Evolutionary conservation across 2,797 vertebrate species (phyloP), one percentile per base, ranked within the genome.

Genomic region (Tenualosa thibaudeaui): DNA sequence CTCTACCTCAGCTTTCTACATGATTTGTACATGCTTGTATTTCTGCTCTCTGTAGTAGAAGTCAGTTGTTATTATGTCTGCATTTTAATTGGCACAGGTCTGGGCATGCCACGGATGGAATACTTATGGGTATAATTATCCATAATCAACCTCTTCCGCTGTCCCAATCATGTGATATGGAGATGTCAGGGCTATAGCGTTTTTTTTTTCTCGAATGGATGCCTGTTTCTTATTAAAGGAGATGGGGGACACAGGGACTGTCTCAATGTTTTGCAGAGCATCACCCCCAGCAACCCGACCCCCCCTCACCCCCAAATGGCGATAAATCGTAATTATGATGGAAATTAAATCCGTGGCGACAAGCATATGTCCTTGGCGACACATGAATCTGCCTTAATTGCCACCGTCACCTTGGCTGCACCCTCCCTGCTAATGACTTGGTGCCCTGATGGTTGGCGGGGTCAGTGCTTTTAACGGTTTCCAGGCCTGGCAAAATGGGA

Each of bases 241-340:
- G 50, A 78, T 54, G 51, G 71, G 62, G 26, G 26, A 37, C 65
- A 71, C 12, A 1, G 65, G 26, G 26, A 8, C 58, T 24, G 43
- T 43, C 83, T 78, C 24, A 5, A 71, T 83, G 46, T 49, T 81
- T 54, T 86, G 82, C 85, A 83, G 31, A 81, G 82, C 85, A 85
- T 56, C 84, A 37, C 31, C 65, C 62, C 65, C 65, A 37, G 31
- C 65, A 71, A 43, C 40, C 87, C 89, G 84, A 65, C 46, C 31
- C 86, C 71, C 13, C 89, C 81, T 85, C 82, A 65, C 31, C 65
- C 26, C 65, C 12, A 71, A 71, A 71, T 85, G 75, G 90, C 87
- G 86, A 94, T 93, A 87, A 91, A 92, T 94, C 83, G 87, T 87
- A 86, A 89, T 92, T 92, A 91, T 90, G 87, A 78, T 84, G 83